Evolutionary conservation across 2,888 invertebrate species (phyloP).

Genomic region (Tenthredo notha): DNA sequence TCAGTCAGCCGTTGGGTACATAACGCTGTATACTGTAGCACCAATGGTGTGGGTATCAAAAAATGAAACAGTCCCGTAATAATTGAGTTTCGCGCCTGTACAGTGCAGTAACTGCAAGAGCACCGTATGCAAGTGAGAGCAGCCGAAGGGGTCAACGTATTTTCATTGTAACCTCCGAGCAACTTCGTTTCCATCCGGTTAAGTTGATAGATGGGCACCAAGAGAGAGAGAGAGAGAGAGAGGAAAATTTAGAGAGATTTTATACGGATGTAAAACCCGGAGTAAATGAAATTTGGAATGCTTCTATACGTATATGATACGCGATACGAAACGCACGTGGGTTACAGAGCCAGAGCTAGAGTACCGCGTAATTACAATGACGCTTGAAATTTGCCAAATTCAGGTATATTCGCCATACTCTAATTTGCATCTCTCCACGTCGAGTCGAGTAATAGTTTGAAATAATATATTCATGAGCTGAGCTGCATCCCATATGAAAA

Average conservation of each 20-base stretch:
- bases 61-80: slow-evolving; percentile 40
- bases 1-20: slow-evolving; percentile 2
- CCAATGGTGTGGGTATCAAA: not conserved
- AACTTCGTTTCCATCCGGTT: slow-evolving; percentile 23
- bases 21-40: not conserved
- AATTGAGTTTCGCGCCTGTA: slow-evolving; percentile 40
- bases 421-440: slow-evolving; percentile 45
- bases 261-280: not conserved
- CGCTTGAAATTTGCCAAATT: slow-evolving; percentile 42
- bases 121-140: slow-evolving; percentile 28
- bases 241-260: not conserved
- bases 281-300: slow-evolving; percentile 32
- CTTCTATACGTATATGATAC: not conserved
- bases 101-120: slow-evolving; percentile 2
- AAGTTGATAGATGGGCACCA: not conserved
- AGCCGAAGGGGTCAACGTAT: slow-evolving; percentile 39
- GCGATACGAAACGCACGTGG: slow-evolving; percentile 39
- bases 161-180: slow-evolving; percentile 27
- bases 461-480: slow-evolving; percentile 50
- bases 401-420: slow-evolving; percentile 36
- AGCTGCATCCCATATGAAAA: slow-evolving; percentile 46
- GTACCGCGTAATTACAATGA: slow-evolving; percentile 46
- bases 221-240: slow-evolving; percentile 10
- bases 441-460: slow-evolving; percentile 34
- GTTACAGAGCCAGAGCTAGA: slow-evolving; percentile 14